Base-by-base conservation (phyloP, 2,888 invertebrate species). In the Scaptomyza flava region DNA sequence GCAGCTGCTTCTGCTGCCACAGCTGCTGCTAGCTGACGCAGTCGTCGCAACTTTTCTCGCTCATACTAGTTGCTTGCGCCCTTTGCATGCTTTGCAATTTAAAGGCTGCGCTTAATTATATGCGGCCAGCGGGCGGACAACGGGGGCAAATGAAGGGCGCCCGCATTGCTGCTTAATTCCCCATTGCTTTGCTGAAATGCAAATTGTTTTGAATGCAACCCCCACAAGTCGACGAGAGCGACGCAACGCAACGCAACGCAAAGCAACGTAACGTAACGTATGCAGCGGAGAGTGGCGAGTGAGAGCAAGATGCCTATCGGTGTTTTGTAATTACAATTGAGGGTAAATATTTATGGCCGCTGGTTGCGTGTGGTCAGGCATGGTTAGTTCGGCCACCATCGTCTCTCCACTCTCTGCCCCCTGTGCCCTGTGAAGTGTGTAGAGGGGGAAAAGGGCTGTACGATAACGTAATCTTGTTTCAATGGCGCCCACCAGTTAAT, bases 251-350 rank as follows among this genome's bases (percentile, higher is more conserved):
- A 56, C 33, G 47, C 50, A 34, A 11, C 20, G 48, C 33, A 48
- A 17, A 17, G 17, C 50, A 34, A 11, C 20, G 48, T 17, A 48
- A 38, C 8, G 41, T 9, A 17, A 41, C 8, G 38, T 17, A 38
- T 31, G 46, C 42, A 47, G 48, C 48, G 60, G 38, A 43, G 61
- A 33, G 36, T 30, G 30, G 41, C 27, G 20, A 17, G 31, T 59
- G 73, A 82, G 81, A 71, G 72, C 67, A 71, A 86, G 87, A 83
- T 88, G 84, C 81, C 86, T 88, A 84, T 84, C 86, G 88, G 84
- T 87, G 88, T 84, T 84, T 86, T 79, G 83, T 87, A 87, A 82
- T 87, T 87, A 77, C 87, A 82, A 82, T 87, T 63, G 87, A 68
- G 82, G 82, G 82, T 83, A 83, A 87, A 82, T 81, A 82, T 78